Evolutionary conservation across 2,888 invertebrate species (phyloP).

Genomic region (Platypus cylindrus): DNA sequence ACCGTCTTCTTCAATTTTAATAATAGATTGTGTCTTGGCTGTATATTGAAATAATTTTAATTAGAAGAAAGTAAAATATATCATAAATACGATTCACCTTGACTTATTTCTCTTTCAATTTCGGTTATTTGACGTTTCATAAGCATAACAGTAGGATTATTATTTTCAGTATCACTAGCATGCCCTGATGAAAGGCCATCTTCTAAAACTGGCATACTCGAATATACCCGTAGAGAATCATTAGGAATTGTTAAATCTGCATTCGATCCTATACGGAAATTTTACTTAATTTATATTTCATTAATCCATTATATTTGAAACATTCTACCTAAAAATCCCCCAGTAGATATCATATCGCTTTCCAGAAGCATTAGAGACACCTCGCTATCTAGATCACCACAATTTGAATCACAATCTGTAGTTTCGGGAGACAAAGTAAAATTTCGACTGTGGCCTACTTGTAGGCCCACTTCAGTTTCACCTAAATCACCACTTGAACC

Average conservation of each 20-base stretch:
- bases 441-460: conserved; percentile 62
- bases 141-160: conserved; percentile 58
- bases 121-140: conserved; percentile 60
- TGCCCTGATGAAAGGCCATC: conserved; percentile 91
- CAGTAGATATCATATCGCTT: conserved; percentile 41
- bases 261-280: conserved; percentile 35
- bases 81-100: conserved; percentile 31
- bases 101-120: conserved; percentile 55
- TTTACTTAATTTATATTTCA: not conserved
- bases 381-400: conserved; percentile 76
- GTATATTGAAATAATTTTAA: too few species aligned
- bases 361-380: conserved; percentile 65
- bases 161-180: conserved; percentile 84
- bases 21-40: too few species aligned
- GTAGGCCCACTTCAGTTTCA: conserved; percentile 49
- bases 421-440: conserved; percentile 87
- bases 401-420: conserved; percentile 83
- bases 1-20: conserved; percentile 27
- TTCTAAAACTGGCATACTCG: conserved; percentile 82
- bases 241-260: conserved; percentile 48
- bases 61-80: not conserved
- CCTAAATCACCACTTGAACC: conserved; percentile 51
- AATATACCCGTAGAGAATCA: conserved; percentile 54
- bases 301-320: not conserved
- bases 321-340: conserved; percentile 29